Evolutionary conservation across 2,113 vertebrate genomes (phyloP).

Genomic region (Callithrix jacchus): DNA sequence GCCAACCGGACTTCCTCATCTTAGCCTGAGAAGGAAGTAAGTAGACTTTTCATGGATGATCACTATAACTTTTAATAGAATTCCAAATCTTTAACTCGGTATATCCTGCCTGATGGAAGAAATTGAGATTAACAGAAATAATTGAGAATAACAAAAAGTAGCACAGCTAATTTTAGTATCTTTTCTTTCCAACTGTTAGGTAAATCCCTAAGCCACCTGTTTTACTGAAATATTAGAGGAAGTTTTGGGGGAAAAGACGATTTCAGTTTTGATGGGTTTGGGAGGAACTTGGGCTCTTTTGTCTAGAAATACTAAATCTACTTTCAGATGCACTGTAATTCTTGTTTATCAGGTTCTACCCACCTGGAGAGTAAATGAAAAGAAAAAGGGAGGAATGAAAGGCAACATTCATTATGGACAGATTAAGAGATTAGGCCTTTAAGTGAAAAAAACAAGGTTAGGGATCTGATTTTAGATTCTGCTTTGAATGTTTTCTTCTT

Average conservation of each 20-base stretch:
- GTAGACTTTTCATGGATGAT: constrained; percentile 16
- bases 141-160: constrained; percentile 54
- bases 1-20: neutral
- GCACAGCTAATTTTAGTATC: constrained; percentile 44
- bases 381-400: neutral
- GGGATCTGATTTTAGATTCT: neutral
- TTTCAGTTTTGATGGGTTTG: neutral
- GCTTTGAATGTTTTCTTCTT: neutral
- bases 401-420: neutral
- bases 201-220: constrained; percentile 32
- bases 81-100: constrained; percentile 53
- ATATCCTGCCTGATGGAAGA: constrained; percentile 41
- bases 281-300: neutral
- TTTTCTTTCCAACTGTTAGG: constrained; percentile 47
- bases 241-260: neutral
- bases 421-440: neutral
- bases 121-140: constrained; percentile 57
- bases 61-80: constrained; percentile 34
- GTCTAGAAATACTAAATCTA: neutral
- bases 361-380: neutral
- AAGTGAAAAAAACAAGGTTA: neutral
- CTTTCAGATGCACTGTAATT: neutral
- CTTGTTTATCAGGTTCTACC: neutral
- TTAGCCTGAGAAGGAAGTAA: constrained; percentile 49
- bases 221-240: constrained; percentile 29